Conservation (phyloP, 2,113 vertebrate genomes). For the Felis chaus region DNA sequence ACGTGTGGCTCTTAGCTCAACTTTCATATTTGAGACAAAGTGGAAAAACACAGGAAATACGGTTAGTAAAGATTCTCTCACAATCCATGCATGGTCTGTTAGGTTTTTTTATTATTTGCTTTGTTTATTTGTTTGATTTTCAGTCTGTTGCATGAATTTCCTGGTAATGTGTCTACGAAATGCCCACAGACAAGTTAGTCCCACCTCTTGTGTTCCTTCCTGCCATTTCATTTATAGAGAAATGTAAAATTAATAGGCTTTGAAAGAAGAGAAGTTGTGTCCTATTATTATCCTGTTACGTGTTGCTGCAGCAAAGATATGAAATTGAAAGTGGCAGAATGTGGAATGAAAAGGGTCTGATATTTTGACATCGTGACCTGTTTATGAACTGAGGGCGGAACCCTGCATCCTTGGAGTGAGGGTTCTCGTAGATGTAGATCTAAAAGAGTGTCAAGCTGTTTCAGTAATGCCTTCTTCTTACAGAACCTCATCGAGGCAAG, state of each 20-base stretch:
- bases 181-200: neutral
- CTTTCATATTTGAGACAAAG: neutral
- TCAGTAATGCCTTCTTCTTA: neutral
- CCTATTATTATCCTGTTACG: neutral
- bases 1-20: neutral
- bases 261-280: neutral
- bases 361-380: neutral
- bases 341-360: neutral
- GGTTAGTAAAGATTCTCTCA: neutral
- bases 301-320: neutral
- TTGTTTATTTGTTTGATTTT: neutral
- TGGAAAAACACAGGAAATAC: neutral
- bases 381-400: neutral
- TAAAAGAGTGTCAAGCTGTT: neutral
- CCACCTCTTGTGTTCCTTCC: neutral
- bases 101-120: neutral
- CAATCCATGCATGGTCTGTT: neutral
- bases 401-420: neutral
- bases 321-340: constrained; percentile 2
- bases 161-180: neutral
- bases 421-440: no score
- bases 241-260: neutral
- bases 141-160: neutral
- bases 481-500: neutral
- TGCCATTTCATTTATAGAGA: constrained; percentile 33